Percentiles rank a stretch among this genome's conserved stretches.
phyloP scores from a whole-genome alignment of 2,888 invertebrate genomes.

The Pterostichus niger region DNA sequence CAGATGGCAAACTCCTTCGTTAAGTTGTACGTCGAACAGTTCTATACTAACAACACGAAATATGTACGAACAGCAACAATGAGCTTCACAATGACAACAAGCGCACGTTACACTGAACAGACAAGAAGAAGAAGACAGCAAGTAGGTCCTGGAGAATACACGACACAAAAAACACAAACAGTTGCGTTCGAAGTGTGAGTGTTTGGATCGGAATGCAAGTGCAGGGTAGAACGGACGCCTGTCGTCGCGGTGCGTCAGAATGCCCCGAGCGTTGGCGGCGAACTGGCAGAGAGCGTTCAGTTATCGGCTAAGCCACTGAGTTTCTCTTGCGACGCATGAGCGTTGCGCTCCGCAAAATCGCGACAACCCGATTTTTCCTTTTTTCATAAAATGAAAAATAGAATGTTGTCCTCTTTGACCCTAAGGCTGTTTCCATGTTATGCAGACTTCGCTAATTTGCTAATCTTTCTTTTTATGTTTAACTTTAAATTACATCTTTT shows the following conservation, averaged over 20 bases:
- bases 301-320: constrained; percentile 58
- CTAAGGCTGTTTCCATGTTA: constrained; percentile 62
- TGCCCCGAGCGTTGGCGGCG: constrained; percentile 74
- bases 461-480: constrained; percentile 59
- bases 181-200: background rate
- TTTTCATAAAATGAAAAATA: constrained; percentile 42
- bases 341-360: constrained; percentile 45
- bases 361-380: constrained; percentile 36
- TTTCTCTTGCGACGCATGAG: constrained; percentile 57
- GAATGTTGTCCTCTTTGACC: constrained; percentile 46
- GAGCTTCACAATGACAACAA: constrained; percentile 16
- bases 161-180: constrained; percentile 16
- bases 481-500: constrained; percentile 54
- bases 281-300: constrained; percentile 71
- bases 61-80: constrained; percentile 38
- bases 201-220: background rate
- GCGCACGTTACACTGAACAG: constrained; percentile 37
- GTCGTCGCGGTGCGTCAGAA: constrained; percentile 62
- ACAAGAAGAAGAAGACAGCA: background rate
- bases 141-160: background rate
- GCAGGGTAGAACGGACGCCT: constrained; percentile 12
- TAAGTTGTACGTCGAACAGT: background rate
- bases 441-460: constrained; percentile 64
- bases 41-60: constrained; percentile 12
- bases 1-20: background rate